phyloP scores from a whole-genome alignment of 2,797 vertebrate species.

The Xenopus petersii region DNA sequence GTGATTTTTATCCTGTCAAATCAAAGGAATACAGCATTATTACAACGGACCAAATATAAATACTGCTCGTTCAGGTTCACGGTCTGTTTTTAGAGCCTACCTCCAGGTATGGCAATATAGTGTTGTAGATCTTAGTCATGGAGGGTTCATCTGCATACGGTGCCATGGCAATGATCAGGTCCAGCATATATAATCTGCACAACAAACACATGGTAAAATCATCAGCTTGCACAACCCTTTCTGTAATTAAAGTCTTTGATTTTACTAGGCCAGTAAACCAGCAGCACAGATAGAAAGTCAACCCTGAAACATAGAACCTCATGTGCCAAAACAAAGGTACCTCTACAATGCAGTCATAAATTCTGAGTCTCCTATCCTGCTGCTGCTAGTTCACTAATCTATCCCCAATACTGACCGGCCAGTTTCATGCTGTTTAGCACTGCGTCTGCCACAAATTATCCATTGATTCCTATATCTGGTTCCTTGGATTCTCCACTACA shows the following conservation, averaged over 20 bases:
- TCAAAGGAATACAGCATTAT: neutral
- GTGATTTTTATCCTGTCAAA: constrained; percentile 77
- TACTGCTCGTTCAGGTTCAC: no score
- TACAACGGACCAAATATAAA: no score
- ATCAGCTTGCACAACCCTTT: no score
- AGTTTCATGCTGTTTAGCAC: no score
- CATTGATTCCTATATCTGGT: no score
- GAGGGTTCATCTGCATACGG: constrained; percentile 78
- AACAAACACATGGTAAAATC: neutral
- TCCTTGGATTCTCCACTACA: no score
- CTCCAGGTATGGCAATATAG: constrained; percentile 86
- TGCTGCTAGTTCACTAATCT: no score
- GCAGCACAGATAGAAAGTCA: no score
- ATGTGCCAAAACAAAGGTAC: neutral
- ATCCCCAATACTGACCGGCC: no score
- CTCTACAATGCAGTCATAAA: no score
- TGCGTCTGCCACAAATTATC: no score
- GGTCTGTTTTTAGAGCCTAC: constrained; percentile 58
- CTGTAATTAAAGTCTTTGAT: neutral
- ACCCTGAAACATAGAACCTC: neutral
- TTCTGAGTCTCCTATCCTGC: no score
- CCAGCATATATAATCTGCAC: constrained; percentile 84
- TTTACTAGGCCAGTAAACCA: neutral
- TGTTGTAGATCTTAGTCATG: constrained; percentile 77
- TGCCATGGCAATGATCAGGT: constrained; percentile 88